Evolutionary conservation across 2,888 invertebrate species (phyloP), one percentile per base, ranked within the genome.

Genomic region (Drosophila cyrtoloma): DNA sequence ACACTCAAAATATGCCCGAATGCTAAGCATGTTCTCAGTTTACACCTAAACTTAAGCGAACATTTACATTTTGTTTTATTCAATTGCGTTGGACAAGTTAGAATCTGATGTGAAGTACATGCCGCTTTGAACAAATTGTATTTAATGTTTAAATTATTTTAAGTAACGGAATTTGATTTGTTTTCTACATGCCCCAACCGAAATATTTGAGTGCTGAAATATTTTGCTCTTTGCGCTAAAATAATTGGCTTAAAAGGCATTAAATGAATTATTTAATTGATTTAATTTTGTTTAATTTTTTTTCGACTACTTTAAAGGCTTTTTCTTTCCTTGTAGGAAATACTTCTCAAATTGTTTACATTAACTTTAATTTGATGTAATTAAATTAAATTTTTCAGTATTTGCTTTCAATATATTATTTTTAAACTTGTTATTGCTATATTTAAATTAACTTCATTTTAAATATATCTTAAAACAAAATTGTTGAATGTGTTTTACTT

Each of bases 291-390:
- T 63, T 60, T 47, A 75, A 67, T 63, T 81, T 66, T 68, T 61
- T 79, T 82, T 86, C 57, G 75, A 80, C 88, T 86, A 86, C 71
- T 89, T 85, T 91, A 91, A 91, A 91, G 91, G 91, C 91, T 75
- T 92, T 92, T 91, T 91, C 91, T 91, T 92, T 91, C 91, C 91
- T 92, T 92, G 66, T 67, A 91, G 91, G 91, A 91, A 91, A 91
- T 91, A 91, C 91, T 91, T 90, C 56, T 89, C 87, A 91, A 86
- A 86, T 85, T 69, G 76, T 79, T 83, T 81, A 79, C 58, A 66
- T 72, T 74, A 66, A 66, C 53, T 67, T 75, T 65, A 42, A 42
- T 68, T 77, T 80, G 68, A 63, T 71, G 79, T 60, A 61, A 69
- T 79, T 77, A 69, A 81, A 74, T 64, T 61, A 79, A 63, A 59